Conservation (phyloP, 1,140 invertebrate genomes). For the Copidosoma floridanum region DNA sequence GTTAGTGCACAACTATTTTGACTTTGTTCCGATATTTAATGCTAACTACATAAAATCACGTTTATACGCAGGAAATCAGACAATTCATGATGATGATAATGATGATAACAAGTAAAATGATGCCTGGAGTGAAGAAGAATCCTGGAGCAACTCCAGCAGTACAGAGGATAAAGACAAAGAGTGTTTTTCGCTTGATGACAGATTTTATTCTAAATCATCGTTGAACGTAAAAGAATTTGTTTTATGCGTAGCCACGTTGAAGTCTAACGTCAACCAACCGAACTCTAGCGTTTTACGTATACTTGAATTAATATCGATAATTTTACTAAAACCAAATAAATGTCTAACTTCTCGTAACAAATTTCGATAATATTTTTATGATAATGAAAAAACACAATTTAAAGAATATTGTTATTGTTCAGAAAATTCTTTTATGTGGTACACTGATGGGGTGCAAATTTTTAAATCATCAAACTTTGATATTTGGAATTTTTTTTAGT, state of each 20-base stretch:
- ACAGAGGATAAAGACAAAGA: no score
- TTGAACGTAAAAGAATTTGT: not conserved
- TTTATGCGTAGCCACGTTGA: not conserved
- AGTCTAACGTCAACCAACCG: not conserved
- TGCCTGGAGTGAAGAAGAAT: no score
- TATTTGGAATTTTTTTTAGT: slow-evolving; percentile 25
- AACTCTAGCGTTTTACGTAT: not conserved
- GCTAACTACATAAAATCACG: no score
- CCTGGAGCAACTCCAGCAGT: no score
- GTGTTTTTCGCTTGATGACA: not conserved
- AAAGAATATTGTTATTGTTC: not conserved
- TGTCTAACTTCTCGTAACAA: not conserved
- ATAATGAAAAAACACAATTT: not conserved
- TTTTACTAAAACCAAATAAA: not conserved
- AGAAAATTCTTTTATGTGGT: slow-evolving; percentile 8
- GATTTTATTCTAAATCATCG: not conserved
- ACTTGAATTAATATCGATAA: not conserved
- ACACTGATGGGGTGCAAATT: slow-evolving; percentile 4
- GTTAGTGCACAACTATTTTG: no score
- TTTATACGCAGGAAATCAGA: no score
- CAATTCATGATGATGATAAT: no score
- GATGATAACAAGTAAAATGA: no score
- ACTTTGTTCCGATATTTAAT: no score
- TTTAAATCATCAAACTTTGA: slow-evolving; percentile 18
- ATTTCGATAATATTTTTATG: not conserved